These are phyloP conservation scores for Calliphora vicina DNA, from an alignment of 1,140 invertebrate species.

Conservation along the genomic window DNA sequence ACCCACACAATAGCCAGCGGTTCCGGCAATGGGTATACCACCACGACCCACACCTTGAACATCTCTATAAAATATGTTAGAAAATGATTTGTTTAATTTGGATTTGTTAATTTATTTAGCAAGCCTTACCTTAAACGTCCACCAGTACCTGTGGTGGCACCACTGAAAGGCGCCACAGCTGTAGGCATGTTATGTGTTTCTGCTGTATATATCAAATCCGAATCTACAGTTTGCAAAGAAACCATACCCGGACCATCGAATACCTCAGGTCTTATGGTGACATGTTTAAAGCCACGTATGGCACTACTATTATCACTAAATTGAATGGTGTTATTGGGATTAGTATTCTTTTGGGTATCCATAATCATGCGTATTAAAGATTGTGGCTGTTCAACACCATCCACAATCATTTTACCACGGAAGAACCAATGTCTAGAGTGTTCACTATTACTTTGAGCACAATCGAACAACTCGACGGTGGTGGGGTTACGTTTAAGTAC, in stretches of 20 bases:
- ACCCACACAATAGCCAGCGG: slow-evolving; percentile 95
- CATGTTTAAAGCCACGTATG: slow-evolving; percentile 83
- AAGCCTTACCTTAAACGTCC: slow-evolving; percentile 74
- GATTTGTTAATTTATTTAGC: not conserved
- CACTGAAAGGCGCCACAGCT: slow-evolving; percentile 91
- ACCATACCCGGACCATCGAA: slow-evolving; percentile 74
- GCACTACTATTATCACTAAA: slow-evolving; percentile 98
- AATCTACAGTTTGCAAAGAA: slow-evolving; percentile 66
- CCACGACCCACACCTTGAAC: slow-evolving; percentile 93
- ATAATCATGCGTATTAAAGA: slow-evolving; percentile 94
- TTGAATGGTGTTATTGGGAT: slow-evolving; percentile 96
- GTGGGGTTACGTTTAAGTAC: slow-evolving; percentile 93
- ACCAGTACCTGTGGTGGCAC: slow-evolving; percentile 96
- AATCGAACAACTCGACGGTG: slow-evolving; percentile 96
- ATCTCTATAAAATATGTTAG: slow-evolving; percentile 69
- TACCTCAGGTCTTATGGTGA: slow-evolving; percentile 70
- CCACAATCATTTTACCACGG: slow-evolving; percentile 86
- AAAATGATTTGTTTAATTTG: not conserved
- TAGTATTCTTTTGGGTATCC: slow-evolving; percentile 84
- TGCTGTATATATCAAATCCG: slow-evolving; percentile 97
- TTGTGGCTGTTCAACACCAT: slow-evolving; percentile 78
- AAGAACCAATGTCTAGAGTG: slow-evolving; percentile 95
- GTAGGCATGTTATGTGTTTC: slow-evolving; percentile 99
- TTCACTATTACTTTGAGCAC: slow-evolving; percentile 98
- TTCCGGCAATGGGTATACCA: slow-evolving; percentile 92